Evolutionary conservation across 2,797 vertebrate genomes (phyloP).

Genomic region (Onychomys torridus): DNA sequence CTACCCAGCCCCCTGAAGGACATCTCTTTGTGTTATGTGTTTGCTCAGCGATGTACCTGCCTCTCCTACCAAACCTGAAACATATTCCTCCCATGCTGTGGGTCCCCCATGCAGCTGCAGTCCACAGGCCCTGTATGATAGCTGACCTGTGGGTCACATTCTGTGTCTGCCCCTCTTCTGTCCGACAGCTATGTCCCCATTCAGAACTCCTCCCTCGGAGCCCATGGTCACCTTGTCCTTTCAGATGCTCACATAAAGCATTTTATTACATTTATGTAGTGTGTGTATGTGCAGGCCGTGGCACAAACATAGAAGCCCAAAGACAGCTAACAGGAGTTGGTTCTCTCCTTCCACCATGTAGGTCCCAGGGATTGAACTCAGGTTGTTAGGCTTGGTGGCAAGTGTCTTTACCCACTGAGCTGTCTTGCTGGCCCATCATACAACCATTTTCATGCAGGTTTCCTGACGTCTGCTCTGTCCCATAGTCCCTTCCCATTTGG

Average conservation of each 20-base stretch:
- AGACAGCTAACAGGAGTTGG: neutral
- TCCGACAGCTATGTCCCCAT: neutral
- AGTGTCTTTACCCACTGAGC: neutral
- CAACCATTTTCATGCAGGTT: neutral
- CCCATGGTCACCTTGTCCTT: neutral
- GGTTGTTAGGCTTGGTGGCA: neutral
- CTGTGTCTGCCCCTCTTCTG: fast-evolving
- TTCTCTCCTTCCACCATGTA: neutral
- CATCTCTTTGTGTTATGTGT: neutral
- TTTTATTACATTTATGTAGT: neutral
- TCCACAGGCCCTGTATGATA: no score
- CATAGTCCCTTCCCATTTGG: neutral
- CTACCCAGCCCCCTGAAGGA: no score
- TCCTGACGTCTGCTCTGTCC: neutral
- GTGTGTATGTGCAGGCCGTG: fast-evolving
- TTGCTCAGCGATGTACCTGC: neutral
- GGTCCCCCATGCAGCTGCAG: neutral
- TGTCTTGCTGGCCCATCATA: neutral
- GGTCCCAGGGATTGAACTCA: neutral
- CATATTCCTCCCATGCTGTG: neutral
- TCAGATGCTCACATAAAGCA: neutral
- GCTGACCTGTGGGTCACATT: neutral
- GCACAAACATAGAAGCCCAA: neutral
- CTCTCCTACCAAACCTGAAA: neutral
- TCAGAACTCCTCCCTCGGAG: neutral